These are phyloP conservation scores for Torymus texanus DNA, from an alignment of 2,888 invertebrate species.

Conservation along the genomic window DNA sequence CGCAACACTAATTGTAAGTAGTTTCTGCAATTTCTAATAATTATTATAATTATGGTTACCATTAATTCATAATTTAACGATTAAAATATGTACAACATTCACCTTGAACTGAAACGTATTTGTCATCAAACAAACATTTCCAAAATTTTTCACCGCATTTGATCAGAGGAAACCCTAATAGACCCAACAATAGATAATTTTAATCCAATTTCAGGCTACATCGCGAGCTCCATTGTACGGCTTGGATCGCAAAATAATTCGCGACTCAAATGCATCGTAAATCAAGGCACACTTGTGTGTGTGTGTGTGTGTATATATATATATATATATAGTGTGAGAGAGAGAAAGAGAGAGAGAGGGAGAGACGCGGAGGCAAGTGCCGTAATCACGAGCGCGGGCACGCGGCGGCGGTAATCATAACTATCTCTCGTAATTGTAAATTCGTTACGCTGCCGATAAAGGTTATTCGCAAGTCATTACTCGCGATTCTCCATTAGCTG, in stretches of 20 bases:
- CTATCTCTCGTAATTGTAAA: slow-evolving; percentile 71
- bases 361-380: slow-evolving; percentile 43
- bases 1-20: too few relatives aligned
- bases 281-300: not conserved
- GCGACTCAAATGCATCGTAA: slow-evolving; percentile 11
- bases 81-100: too few relatives aligned
- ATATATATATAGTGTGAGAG: too few relatives aligned
- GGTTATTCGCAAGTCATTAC: slow-evolving; percentile 71
- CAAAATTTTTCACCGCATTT: too few relatives aligned
- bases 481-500: slow-evolving; percentile 66
- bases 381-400: slow-evolving; percentile 59
- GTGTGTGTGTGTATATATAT: slow-evolving; percentile 2
- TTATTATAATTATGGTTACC: too few relatives aligned
- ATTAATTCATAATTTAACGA: too few relatives aligned
- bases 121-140: too few relatives aligned
- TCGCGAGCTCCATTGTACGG: not conserved
- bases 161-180: too few relatives aligned
- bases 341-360: slow-evolving; percentile 2
- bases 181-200: too few relatives aligned
- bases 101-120: too few relatives aligned
- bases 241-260: slow-evolving; percentile 11
- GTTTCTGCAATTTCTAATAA: too few relatives aligned
- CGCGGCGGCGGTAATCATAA: slow-evolving; percentile 65
- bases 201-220: too few relatives aligned
- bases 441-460: slow-evolving; percentile 72